Evolutionary conservation across 2,888 invertebrate species (phyloP), one percentile per base, ranked within the genome.

Genomic region (Linnaemya tessellans): DNA sequence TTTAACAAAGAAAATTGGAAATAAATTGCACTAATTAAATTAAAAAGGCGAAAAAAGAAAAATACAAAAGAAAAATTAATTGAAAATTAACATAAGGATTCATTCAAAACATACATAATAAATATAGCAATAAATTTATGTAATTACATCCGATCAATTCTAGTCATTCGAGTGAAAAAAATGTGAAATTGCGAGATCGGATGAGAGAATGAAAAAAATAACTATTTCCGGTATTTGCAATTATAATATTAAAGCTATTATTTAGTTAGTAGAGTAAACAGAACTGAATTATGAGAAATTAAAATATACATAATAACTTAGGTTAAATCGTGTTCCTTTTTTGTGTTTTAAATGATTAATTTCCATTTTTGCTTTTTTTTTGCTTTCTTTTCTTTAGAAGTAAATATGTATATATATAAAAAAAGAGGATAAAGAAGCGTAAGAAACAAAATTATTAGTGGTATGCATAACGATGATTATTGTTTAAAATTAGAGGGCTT

Each of bases 321-420:
- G 60, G 51, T 68, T 84, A 71, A 62, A 70, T 46, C 65, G 60
- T 18, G 71, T 78, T 80, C 54, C 51, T 67, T 68, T 46, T 60
- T 38, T 43, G 54, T 75, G 22, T 43, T 64, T 38, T 56, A 54
- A 54, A 70, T 35, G 54, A 49, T 30, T 58, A 41, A 62, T 54
- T 73, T 77, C 38, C 58, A 73, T 65, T 79, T 78, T 65, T 25
- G 20, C 22, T 70, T 80, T 9, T 2, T 41, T 41, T 41, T 41
- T 9, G 41, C 11, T 13, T 9, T 10, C 11, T 64, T 77, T 82
- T 65, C 67, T 65, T 82, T 83, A 84, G 84, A 86, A 87, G 68
- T 87, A 81, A 43, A 62, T 79, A 77, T 56, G 20, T 65, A 15
- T 58, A 75, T 81, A 64, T 94, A 93, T n/a, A 93, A 94, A 67